phyloP scores from a whole-genome alignment of 2,113 vertebrate species.

The Cepphus grylle region DNA sequence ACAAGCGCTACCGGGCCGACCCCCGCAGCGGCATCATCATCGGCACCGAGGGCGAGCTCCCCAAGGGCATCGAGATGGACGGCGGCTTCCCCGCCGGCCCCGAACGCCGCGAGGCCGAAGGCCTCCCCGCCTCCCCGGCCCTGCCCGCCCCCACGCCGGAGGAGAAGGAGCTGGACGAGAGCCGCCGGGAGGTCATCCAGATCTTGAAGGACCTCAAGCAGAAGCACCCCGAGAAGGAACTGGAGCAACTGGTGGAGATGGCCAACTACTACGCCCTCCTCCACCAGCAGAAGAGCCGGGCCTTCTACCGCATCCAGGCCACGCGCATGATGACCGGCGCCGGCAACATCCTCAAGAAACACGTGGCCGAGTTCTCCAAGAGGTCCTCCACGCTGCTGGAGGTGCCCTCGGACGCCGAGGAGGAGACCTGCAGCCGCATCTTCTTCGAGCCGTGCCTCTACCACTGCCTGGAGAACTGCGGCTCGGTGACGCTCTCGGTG shows the following conservation, averaged over 20 bases:
- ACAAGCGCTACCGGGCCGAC: constrained; percentile 93
- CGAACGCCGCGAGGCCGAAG: constrained; percentile 49
- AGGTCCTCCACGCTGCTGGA: constrained; percentile 1
- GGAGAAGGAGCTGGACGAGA: constrained; percentile 88
- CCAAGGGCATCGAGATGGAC: constrained; percentile 59
- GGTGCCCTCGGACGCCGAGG: constrained; percentile 56
- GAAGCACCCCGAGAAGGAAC: constrained; percentile 92
- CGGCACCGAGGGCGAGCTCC: constrained; percentile 88
- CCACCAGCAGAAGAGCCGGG: constrained; percentile 96
- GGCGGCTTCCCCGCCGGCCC: constrained; percentile 69
- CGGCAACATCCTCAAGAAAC: constrained; percentile 90
- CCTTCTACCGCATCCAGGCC: constrained; percentile 95
- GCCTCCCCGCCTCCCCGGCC: neutral
- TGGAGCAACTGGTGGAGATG: constrained; percentile 91
- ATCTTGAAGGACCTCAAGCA: constrained; percentile 95
- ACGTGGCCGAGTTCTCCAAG: constrained; percentile 84
- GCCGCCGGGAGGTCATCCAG: constrained; percentile 92
- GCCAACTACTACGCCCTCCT: constrained; percentile 93
- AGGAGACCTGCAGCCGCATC: constrained; percentile 83
- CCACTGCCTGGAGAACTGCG: constrained; percentile 98
- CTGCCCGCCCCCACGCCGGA: constrained; percentile 62
- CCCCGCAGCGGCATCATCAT: constrained; percentile 92
- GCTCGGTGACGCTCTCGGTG: constrained; percentile 81
- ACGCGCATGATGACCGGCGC: constrained; percentile 94
- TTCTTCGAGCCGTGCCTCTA: constrained; percentile 86